Evolutionary conservation across 1,140 invertebrate genomes (phyloP).

Genomic region (Metaphire vulgaris): DNA sequence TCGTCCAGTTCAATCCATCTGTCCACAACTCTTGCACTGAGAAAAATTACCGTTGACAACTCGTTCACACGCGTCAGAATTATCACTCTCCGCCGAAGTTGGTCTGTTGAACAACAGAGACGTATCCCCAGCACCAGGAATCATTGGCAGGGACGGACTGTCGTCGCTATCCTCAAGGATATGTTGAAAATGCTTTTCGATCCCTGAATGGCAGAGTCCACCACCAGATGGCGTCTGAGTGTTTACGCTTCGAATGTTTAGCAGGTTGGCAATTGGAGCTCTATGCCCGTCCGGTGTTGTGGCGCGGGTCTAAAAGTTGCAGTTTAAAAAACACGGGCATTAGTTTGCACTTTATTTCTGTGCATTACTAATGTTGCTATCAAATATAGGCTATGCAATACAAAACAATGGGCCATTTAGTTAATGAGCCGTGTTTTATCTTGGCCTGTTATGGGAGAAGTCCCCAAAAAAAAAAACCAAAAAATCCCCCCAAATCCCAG

Average conservation of each 20-base stretch:
- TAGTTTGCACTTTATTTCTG: no score
- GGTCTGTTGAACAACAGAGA: background rate
- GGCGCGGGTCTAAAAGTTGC: background rate
- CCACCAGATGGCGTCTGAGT: background rate
- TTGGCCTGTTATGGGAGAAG: no score
- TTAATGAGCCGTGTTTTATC: no score
- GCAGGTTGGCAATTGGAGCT: background rate
- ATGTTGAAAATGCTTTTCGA: background rate
- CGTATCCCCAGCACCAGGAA: background rate
- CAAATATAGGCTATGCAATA: no score
- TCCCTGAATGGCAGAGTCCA: background rate
- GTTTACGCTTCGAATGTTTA: background rate
- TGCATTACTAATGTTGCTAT: no score
- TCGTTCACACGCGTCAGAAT: background rate
- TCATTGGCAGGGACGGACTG: background rate
- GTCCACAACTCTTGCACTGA: no score
- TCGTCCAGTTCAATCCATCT: no score
- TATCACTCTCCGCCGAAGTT: background rate
- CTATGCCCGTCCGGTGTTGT: background rate
- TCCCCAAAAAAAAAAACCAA: no score
- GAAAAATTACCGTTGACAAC: background rate
- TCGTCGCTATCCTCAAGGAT: background rate
- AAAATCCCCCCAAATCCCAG: no score
- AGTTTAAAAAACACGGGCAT: no score
- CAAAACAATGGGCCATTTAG: no score